Evolutionary conservation across 1,140 invertebrate genomes (phyloP).

Genomic region (Papilio helenus): DNA sequence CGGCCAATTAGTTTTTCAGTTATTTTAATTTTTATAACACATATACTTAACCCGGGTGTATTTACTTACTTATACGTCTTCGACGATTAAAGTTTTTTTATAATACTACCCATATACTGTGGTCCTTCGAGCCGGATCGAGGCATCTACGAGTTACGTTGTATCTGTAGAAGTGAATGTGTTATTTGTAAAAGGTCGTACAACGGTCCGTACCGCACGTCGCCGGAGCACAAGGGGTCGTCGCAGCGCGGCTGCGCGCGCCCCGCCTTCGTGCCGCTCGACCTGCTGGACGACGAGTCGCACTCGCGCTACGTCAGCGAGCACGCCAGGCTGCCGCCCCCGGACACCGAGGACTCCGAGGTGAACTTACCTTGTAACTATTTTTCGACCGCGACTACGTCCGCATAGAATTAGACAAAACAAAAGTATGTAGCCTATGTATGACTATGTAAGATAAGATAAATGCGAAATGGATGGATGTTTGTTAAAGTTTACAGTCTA

Average conservation of each 20-base stretch:
- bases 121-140: constrained; percentile 27
- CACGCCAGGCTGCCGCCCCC: constrained; percentile 65
- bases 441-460: too few species aligned
- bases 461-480: too few species aligned
- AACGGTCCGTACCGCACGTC: constrained; percentile 94
- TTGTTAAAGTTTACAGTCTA: too few species aligned
- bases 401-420: too few species aligned
- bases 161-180: neutral
- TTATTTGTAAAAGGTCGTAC: constrained; percentile 87
- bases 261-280: constrained; percentile 86
- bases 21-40: neutral
- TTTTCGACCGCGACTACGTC: too few species aligned
- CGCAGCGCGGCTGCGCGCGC: constrained; percentile 84
- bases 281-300: constrained; percentile 88
- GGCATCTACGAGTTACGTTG: neutral
- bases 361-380: constrained; percentile 47
- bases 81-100: neutral
- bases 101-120: neutral
- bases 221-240: constrained; percentile 93
- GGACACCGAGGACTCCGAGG: constrained; percentile 90
- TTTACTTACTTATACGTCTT: neutral
- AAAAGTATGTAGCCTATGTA: too few species aligned
- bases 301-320: constrained; percentile 90
- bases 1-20: too few species aligned
- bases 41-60: neutral